Evolutionary conservation across 1,140 invertebrate genomes (phyloP).

Genomic region (Bradysia coprophila): DNA sequence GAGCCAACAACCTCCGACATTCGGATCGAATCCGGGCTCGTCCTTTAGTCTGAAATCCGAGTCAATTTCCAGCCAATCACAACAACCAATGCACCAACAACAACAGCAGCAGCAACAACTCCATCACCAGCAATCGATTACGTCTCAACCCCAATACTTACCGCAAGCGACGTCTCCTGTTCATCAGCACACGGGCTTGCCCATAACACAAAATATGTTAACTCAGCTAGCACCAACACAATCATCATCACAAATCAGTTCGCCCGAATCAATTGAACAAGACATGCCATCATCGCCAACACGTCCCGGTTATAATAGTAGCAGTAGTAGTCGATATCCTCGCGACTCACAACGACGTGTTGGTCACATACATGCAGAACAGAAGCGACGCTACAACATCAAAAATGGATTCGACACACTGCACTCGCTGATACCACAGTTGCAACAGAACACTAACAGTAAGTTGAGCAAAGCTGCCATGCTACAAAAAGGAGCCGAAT

Average conservation of each 20-base stretch:
- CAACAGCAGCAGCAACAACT: slow-evolving; percentile 1
- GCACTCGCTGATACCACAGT: slow-evolving; percentile 80
- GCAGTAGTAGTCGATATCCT: slow-evolving; percentile 17
- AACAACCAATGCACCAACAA: neutral
- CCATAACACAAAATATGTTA: no score
- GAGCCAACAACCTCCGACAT: slow-evolving; percentile 6
- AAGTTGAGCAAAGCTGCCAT: slow-evolving; percentile 93
- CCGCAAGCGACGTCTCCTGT: no score
- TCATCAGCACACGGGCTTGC: no score
- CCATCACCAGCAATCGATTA: slow-evolving; percentile 5
- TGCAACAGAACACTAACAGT: slow-evolving; percentile 75
- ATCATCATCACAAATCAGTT: slow-evolving; percentile 1
- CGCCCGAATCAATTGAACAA: no score
- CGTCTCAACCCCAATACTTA: neutral
- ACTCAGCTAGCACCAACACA: no score
- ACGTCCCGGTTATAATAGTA: no score
- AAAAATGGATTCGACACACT: slow-evolving; percentile 94
- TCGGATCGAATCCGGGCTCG: no score
- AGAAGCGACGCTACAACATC: slow-evolving; percentile 92
- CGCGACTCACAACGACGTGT: slow-evolving; percentile 35
- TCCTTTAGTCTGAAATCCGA: slow-evolving; percentile 16
- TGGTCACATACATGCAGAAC: slow-evolving; percentile 92
- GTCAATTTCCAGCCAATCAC: neutral
- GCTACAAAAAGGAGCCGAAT: slow-evolving; percentile 92
- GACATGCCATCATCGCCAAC: slow-evolving; percentile 26